These are phyloP conservation scores for Amphilophus citrinellus DNA, from an alignment of 2,113 vertebrate species.

Conservation along the genomic window DNA sequence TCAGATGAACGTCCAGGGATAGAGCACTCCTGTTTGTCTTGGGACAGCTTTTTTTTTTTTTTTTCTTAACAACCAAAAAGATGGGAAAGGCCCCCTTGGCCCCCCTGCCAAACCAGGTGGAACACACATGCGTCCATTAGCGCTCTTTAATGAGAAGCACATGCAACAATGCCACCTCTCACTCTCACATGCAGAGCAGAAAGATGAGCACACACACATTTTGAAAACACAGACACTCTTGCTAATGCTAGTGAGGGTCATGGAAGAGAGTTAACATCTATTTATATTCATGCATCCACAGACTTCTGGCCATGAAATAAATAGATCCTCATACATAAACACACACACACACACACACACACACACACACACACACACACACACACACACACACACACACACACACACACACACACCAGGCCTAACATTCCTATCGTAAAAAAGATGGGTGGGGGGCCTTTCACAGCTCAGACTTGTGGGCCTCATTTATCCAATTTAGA, in stretches of 20 bases:
- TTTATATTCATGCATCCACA: slow-evolving; percentile 16
- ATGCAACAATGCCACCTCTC: slow-evolving; percentile 75
- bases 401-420: slow-evolving; percentile 17
- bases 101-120: slow-evolving; percentile 75
- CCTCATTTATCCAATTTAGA: slow-evolving; percentile 77
- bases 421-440: slow-evolving; percentile 20
- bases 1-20: slow-evolving; percentile 67
- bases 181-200: slow-evolving; percentile 43
- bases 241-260: slow-evolving; percentile 8
- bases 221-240: slow-evolving; percentile 13
- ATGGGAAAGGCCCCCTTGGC: slow-evolving; percentile 56
- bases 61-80: slow-evolving; percentile 50
- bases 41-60: slow-evolving; percentile 15
- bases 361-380: slow-evolving; percentile 11
- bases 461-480: slow-evolving; percentile 64
- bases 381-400: not conserved
- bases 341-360: slow-evolving; percentile 5
- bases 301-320: slow-evolving; percentile 15
- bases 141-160: slow-evolving; percentile 82
- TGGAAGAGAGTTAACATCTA: not conserved
- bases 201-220: slow-evolving; percentile 3
- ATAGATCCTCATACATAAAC: slow-evolving; percentile 5
- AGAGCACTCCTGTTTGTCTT: slow-evolving; percentile 54
- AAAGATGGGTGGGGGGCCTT: slow-evolving; percentile 14
- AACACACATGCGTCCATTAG: slow-evolving; percentile 82